Percentiles rank a stretch among this genome's conserved stretches.
Conservation (phyloP, 1,140 invertebrate genomes). For the Drosophila kepulauana region DNA sequence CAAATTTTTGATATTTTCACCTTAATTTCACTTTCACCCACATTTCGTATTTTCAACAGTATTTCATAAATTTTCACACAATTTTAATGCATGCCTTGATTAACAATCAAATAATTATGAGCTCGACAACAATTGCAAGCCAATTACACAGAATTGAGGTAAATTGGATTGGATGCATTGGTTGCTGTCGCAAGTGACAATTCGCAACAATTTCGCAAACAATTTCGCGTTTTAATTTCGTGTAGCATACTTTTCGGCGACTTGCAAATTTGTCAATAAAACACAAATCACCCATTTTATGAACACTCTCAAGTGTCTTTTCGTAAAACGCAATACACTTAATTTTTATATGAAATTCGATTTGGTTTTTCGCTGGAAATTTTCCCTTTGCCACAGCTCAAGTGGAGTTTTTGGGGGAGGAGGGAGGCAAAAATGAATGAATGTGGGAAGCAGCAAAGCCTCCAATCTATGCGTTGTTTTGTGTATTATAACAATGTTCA, state of each 20-base stretch:
- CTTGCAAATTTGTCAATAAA: not conserved
- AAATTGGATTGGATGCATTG: no score
- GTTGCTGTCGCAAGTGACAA: no score
- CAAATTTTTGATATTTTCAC: no score
- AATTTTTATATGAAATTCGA: constrained; percentile 13
- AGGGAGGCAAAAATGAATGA: no score
- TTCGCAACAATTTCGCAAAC: not conserved
- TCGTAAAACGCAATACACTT: constrained; percentile 10
- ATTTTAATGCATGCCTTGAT: no score
- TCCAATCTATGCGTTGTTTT: constrained; percentile 12
- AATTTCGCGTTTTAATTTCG: constrained; percentile 4
- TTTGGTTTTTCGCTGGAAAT: constrained; percentile 11
- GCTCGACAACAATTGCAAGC: no score
- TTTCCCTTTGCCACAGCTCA: not conserved
- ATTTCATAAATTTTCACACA: no score
- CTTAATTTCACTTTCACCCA: no score
- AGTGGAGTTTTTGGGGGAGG: not conserved
- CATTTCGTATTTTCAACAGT: no score
- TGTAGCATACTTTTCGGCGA: not conserved
- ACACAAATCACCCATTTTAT: not conserved
- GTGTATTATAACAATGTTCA: constrained; percentile 26
- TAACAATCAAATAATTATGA: no score
- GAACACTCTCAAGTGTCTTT: not conserved
- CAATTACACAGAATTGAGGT: no score
- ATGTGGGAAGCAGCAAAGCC: not conserved